Evolutionary conservation across 2,797 vertebrate genomes (phyloP).

Genomic region (Cirrhinus mrigala): DNA sequence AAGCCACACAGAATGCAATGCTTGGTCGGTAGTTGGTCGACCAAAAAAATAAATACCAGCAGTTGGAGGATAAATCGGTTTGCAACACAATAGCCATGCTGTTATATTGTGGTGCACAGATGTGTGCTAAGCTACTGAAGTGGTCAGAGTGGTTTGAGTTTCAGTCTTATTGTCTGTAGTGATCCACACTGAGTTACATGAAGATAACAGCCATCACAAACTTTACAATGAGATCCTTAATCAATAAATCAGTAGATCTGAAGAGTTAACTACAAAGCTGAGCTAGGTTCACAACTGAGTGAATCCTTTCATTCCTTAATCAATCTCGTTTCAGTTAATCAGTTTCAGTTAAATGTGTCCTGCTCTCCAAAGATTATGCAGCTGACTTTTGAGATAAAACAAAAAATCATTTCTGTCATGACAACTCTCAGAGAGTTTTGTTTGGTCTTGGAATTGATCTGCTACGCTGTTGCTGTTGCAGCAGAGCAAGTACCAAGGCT

Average conservation of each 20-base stretch:
- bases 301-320: neutral
- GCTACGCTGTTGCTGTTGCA: no score
- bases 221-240: conserved; percentile 1
- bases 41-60: neutral
- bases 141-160: neutral
- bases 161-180: neutral
- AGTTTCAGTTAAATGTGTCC: neutral
- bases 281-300: neutral
- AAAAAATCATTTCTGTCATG: neutral
- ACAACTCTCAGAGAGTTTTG: no score
- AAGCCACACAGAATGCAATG: neutral
- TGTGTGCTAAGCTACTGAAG: neutral
- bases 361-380: neutral
- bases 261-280: neutral
- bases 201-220: neutral
- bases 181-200: neutral
- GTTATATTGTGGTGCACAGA: neutral
- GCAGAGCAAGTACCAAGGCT: no score
- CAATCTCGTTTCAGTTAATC: neutral
- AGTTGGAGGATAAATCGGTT: neutral
- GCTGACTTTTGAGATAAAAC: neutral
- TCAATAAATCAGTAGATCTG: conserved; percentile 17
- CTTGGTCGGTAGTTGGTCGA: neutral
- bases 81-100: neutral
- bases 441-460: no score